Percentiles rank a stretch among this genome's conserved stretches.
These are phyloP conservation scores for Papilio dardanus DNA, from an alignment of 1,140 invertebrate species.

Conservation along the genomic window DNA sequence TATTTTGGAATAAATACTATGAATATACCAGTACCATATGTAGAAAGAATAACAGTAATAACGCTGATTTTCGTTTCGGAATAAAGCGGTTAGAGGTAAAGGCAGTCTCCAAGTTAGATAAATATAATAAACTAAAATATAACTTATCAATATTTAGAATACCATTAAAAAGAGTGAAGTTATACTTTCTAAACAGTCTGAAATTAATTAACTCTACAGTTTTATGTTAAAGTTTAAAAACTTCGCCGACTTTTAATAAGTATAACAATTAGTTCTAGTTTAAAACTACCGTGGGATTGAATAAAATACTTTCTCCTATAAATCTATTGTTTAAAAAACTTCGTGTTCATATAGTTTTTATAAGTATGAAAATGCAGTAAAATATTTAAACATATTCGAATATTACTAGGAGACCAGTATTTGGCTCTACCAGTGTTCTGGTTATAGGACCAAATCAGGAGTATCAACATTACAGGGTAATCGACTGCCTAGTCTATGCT, in stretches of 20 bases:
- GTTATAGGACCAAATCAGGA: too few species aligned
- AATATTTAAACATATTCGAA: neutral
- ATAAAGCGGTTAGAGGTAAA: too few species aligned
- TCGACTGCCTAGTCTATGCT: too few species aligned
- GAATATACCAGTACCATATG: too few species aligned
- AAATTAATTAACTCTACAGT: conserved; percentile 10
- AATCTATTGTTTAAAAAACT: neutral
- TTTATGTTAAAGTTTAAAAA: neutral
- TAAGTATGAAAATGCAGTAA: neutral
- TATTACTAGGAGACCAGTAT: neutral
- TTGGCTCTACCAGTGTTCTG: neutral
- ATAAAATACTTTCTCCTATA: conserved; percentile 6
- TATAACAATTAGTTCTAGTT: neutral
- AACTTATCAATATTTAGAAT: too few species aligned
- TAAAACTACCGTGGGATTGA: conserved; percentile 5
- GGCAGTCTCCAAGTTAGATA: too few species aligned
- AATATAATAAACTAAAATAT: too few species aligned
- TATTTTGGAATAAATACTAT: too few species aligned
- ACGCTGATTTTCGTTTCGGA: too few species aligned
- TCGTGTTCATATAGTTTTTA: neutral
- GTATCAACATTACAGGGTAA: too few species aligned
- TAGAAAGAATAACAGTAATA: too few species aligned
- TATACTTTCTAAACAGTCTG: conserved; percentile 1
- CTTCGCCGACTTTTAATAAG: neutral
- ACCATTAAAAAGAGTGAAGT: neutral